Base-by-base conservation (phyloP, 2,113 vertebrate species). In the Myrmecobius fasciatus region DNA sequence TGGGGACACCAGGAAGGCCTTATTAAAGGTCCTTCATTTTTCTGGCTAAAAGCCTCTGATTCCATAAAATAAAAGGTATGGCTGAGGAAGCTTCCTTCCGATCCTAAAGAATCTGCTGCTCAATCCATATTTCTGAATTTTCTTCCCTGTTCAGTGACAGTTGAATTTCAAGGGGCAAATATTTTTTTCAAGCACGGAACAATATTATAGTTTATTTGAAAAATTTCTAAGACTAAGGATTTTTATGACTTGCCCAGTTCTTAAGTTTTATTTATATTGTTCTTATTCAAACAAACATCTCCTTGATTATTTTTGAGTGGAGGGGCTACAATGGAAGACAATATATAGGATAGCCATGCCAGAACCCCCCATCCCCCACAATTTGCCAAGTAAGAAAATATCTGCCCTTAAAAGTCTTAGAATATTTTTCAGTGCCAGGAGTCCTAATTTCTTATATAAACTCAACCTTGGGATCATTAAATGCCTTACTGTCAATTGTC, bases 401-500 rank as follows among this genome's bases (percentile, higher is more conserved):
- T 36, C 12, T 53, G 12, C 94, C 56, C 96, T 0, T 94, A 36
- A 97, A 97, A 94, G 67, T 10, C 92, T 0, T 54, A 49, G 17
- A 43, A 17, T 10, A 51, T 92, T 47, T 91, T 97, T 96, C 49
- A 60, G 60, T 95, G 83, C 53, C 20, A 91, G 51, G 43, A 91
- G 3, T 95, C 43, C 26, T 94, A 92, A 91, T 93, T 91, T 92
- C 20, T 24, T 83, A 43, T 26, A 93, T 92, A 96, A 93, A 91
- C 10, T 22, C 2, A 95, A 93, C 1, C 25, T 95, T 92, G 89
- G 31, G 93, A 90, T 56, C 75, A 17, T 92, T 93, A 88, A 95
- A 89, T 90, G n/a, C 93, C 17, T 97, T 96, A 94, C 60, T 95
- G 89, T 91, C 96, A 97, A 94, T 25, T 96, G 92, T 75, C 31